Percentiles rank a stretch among this genome's conserved stretches.
Evolutionary conservation across 92 coral and sea anemone genomes (phyloP).

Genomic region (Actinernus sp.): DNA sequence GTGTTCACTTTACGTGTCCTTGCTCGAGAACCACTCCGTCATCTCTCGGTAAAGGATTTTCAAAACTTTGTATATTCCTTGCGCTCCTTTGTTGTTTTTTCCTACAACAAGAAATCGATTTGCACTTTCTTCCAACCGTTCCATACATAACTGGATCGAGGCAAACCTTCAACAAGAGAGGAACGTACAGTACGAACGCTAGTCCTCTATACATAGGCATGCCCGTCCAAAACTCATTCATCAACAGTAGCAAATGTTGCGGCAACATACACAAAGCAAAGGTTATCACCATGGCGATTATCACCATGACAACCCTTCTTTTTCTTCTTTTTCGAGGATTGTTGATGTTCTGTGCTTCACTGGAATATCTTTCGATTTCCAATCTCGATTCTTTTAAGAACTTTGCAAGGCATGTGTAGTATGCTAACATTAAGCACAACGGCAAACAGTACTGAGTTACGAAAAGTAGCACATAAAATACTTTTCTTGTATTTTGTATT

Average conservation of each 20-base stretch:
- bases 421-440: background rate
- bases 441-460: slow-evolving; percentile 10
- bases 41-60: too few relatives aligned
- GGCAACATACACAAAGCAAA: slow-evolving; percentile 29
- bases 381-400: slow-evolving; percentile 18
- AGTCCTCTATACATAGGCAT: background rate
- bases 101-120: too few relatives aligned
- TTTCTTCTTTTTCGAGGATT: slow-evolving; percentile 30
- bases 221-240: slow-evolving; percentile 3
- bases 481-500: background rate
- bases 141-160: slow-evolving; percentile 31
- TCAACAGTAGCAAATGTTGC: slow-evolving; percentile 19
- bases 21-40: too few relatives aligned
- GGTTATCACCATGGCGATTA: slow-evolving; percentile 33
- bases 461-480: background rate
- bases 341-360: background rate
- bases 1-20: too few relatives aligned
- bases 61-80: too few relatives aligned
- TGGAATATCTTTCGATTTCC: slow-evolving; percentile 15
- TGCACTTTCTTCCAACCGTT: slow-evolving; percentile 12
- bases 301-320: slow-evolving; percentile 37
- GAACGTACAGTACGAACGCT: slow-evolving; percentile 22
- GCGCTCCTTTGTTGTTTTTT: too few relatives aligned
- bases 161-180: slow-evolving; percentile 36
- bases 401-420: slow-evolving; percentile 6